Base-by-base conservation (phyloP, 35 echinoderm and acorn worm genomes). In the Heliocidaris erythrogramma region DNA sequence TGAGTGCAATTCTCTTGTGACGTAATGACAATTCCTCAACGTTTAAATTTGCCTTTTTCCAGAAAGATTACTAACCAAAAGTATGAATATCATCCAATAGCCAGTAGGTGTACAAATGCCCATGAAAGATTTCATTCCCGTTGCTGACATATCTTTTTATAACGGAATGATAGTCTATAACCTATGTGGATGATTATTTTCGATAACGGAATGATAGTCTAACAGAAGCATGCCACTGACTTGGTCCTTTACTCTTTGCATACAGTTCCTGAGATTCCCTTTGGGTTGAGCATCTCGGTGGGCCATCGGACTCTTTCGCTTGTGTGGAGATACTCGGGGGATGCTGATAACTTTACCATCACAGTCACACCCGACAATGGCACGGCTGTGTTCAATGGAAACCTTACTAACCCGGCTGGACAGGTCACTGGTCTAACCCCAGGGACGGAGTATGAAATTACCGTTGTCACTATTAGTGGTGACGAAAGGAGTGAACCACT, bases 331-430 rank as follows among this genome's bases (percentile, higher is more conserved):
- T 24, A 10, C 3, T 14, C 12, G 10, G 93, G 93, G 47, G 93
- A 94, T 42, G n/a, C 29, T 0, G 61, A 47, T 35, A 35, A 30
- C 49, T 94, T 59, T 65, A 30, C 4, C 31, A 65, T 94, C 93
- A 30, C 93, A 13, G 31, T 94, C 17, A 47, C 52, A 71, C 93
- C 93, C 13, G 35, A 60, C 31, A 27, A 94, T 56, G 93, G 93
- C n/a, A 35, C 11, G 11, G 59, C 21, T 17, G 32, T 59, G 31
- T 65, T 94, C 29, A 35, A 61, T 32, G 59, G 31, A 84, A 16
- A 94, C 60, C 30, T 85, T 59, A 86, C 2, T 49, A 17, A 86
- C 7, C 93, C 94, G 61, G 71, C 59, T 86, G 94, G 14, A 13
- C 29, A 17, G 7, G 30, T 94, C 16, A 49, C 94, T 17, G 85